These are phyloP conservation scores for Cyanocitta stelleri DNA, from an alignment of 2,113 vertebrate genomes.

Conservation along the genomic window DNA sequence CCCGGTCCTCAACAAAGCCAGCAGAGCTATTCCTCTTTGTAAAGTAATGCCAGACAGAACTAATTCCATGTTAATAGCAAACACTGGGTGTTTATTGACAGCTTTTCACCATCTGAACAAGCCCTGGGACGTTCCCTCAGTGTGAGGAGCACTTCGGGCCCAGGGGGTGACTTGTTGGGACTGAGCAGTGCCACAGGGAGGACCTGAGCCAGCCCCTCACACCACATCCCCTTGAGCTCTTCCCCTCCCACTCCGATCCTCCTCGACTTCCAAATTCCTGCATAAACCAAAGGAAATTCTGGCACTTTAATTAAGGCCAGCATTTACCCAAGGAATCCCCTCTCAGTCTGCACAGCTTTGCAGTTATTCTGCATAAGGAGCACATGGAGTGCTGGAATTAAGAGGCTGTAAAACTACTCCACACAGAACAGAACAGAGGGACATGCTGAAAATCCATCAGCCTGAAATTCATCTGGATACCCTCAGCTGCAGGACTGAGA, in stretches of 20 bases:
- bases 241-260: neutral
- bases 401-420: conserved; percentile 24
- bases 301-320: neutral
- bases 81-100: neutral
- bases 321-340: neutral
- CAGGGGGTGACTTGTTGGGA: neutral
- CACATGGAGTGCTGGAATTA: neutral
- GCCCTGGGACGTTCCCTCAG: neutral
- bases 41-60: neutral
- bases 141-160: neutral
- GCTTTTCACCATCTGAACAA: neutral
- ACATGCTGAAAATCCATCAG: neutral
- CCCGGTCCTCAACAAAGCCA: neutral
- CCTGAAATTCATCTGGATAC: neutral
- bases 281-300: neutral
- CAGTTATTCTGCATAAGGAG: neutral
- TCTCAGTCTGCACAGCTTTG: neutral
- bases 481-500: neutral
- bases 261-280: neutral
- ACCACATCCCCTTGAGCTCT: neutral
- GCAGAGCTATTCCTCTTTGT: neutral
- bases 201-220: neutral
- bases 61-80: neutral
- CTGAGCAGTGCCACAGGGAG: neutral
- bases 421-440: neutral